Base-by-base conservation (phyloP, 2,888 invertebrate genomes). In the Eilema caniola region DNA sequence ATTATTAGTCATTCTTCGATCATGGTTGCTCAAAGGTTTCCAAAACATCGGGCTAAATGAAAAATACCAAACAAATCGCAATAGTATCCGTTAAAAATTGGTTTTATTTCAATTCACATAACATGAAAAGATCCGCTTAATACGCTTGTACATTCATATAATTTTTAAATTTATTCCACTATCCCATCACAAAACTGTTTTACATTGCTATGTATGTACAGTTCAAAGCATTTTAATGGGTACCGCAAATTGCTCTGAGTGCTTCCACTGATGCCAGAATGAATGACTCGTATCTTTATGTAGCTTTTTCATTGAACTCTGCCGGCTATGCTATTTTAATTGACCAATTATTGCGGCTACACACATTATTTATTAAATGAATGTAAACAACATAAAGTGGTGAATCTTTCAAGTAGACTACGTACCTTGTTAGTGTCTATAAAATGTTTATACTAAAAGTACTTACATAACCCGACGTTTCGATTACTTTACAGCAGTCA, bases 241-340 rank as follows among this genome's bases (percentile, higher is more conserved):
- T 60, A 72, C 74, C 71, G 56, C 82, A 80, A 85, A 84, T 86
- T 83, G 78, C 75, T 75, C 70, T 61, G 74, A 83, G 76, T 78
- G 80, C 79, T 79, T 76, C 72, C 61, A 78, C 63, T 63, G 31
- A 62, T 47, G 33, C 57, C 71, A 61, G 57, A 70, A 67, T 73
- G 68, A 78, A 76, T 75, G 16, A 64, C 24, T 53, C 25, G 57
- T 66, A 71, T 70, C 63, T 73, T 59, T 73, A 24, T 76, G 59
- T 24, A 41, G 23, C 33, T 56, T 71, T 69, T 68, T 76, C 28
- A 56, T 71, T 31, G 37, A 37, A 25, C 69, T 65, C 53, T 31
- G 64, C 57, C 33, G n/a, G 16, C 37, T 63, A 31, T 47, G 7
- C 61, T 37, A 63, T 78, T 76, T 74, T 67, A 72, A 73, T 73